Percentiles rank a stretch among this genome's conserved stretches.
These are phyloP conservation scores for Hymenopus coronatus DNA, from an alignment of 2,888 invertebrate species.

Conservation along the genomic window DNA sequence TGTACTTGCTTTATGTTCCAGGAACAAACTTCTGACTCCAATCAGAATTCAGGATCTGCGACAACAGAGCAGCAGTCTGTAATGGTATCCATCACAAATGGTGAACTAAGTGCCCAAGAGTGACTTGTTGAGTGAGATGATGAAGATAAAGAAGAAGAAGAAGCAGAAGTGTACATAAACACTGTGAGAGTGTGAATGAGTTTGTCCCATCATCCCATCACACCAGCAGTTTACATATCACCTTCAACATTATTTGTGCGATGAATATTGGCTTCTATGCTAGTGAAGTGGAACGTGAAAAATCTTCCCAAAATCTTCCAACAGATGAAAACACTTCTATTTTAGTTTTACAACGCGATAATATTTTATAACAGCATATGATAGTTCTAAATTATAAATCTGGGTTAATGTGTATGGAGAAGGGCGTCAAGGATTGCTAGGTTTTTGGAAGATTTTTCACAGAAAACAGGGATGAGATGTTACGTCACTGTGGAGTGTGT, in stretches of 20 bases:
- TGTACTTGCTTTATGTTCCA: not conserved
- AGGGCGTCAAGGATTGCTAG: not conserved
- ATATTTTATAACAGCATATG: not conserved
- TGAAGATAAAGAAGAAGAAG: no score
- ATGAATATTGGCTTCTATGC: not conserved
- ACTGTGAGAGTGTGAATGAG: not conserved
- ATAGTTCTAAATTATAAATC: not conserved
- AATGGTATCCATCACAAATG: constrained; percentile 30
- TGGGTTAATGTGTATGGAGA: not conserved
- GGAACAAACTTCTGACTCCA: constrained; percentile 26
- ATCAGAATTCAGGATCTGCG: constrained; percentile 14
- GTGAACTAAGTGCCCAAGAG: constrained; percentile 30
- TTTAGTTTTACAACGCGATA: not conserved
- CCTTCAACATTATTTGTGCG: not conserved
- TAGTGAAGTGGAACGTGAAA: not conserved
- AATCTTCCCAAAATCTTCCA: not conserved
- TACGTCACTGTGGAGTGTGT: not conserved
- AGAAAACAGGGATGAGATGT: not conserved
- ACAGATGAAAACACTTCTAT: not conserved
- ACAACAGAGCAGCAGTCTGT: constrained; percentile 21
- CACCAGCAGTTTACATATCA: not conserved
- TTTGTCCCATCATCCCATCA: not conserved
- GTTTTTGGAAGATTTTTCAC: not conserved
- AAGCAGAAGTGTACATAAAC: not conserved
- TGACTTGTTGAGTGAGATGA: constrained; percentile 7